Evolutionary conservation across 2,888 invertebrate species (phyloP), one percentile per base, ranked within the genome.

Genomic region (Cryptosula pallasiana): DNA sequence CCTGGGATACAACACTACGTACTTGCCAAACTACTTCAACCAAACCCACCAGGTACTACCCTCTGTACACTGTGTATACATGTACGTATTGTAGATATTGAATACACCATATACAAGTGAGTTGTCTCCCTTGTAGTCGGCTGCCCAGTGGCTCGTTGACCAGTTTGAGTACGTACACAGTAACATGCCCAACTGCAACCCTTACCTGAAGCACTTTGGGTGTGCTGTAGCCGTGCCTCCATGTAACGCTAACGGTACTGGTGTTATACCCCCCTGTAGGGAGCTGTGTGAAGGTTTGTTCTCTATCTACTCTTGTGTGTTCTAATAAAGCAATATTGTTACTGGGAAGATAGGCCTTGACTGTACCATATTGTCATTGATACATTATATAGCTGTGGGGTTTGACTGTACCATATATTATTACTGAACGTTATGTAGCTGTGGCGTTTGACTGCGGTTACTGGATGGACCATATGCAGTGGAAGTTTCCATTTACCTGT

Each of bases 361-460:
- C n/a, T n/a, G n/a, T n/a, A n/a, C n/a, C n/a, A n/a, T n/a, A n/a
- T n/a, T n/a, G n/a, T n/a, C n/a, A n/a, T n/a, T n/a, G n/a, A n/a
- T n/a, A n/a, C n/a, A n/a, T n/a, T n/a, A n/a, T n/a, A n/a, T n/a
- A n/a, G n/a, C n/a, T n/a, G n/a, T n/a, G n/a, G n/a, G n/a, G n/a
- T n/a, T n/a, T n/a, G n/a, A n/a, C n/a, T n/a, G n/a, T n/a, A n/a
- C n/a, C n/a, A n/a, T n/a, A n/a, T n/a, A n/a, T n/a, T n/a, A n/a
- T n/a, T n/a, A n/a, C n/a, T n/a, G n/a, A n/a, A n/a, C n/a, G n/a
- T n/a, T n/a, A n/a, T 45, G 13, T 27, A 63, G 63, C 63, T 63
- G 63, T 63, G 63, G 63, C 63, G 2, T 63, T 63, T 63, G 63
- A 63, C 63, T 63, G 63, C n/a, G 63, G 63, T 2, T 63, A 63